Conservation (phyloP, 2,888 invertebrate species). For the Argynnis bischoffii region DNA sequence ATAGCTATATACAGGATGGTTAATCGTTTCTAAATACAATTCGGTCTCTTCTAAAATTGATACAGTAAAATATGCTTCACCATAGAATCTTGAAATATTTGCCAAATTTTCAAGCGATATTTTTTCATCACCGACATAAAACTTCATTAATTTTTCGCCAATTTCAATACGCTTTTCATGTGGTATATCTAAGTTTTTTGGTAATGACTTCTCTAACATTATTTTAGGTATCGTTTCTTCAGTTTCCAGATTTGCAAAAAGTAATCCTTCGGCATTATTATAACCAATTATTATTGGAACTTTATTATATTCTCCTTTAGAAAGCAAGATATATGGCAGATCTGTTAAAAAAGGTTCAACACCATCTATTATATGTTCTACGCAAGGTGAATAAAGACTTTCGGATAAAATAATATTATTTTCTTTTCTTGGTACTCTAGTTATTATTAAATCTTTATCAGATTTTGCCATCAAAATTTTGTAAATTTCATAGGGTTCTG, state of each 20-base stretch:
- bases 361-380: slow-evolving; percentile 59
- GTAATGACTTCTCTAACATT: slow-evolving; percentile 57
- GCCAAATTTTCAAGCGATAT: no score
- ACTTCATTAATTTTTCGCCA: no score
- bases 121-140: no score
- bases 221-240: slow-evolving; percentile 53
- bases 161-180: no score
- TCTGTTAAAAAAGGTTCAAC: slow-evolving; percentile 65
- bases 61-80: no score
- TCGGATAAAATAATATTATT: slow-evolving; percentile 58
- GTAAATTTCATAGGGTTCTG: slow-evolving; percentile 59
- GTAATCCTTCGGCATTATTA: slow-evolving; percentile 60
- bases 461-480: slow-evolving; percentile 57
- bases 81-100: no score
- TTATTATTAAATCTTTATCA: slow-evolving; percentile 57
- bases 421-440: slow-evolving; percentile 57
- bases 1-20: slow-evolving; percentile 59
- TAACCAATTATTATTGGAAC: slow-evolving; percentile 66
- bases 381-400: slow-evolving; percentile 61
- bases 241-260: slow-evolving; percentile 59
- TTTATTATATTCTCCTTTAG: slow-evolving; percentile 58
- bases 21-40: slow-evolving; percentile 49
- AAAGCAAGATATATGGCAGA: slow-evolving; percentile 54
- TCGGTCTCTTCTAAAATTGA: slow-evolving; percentile 44
- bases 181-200: slow-evolving; percentile 44